A percentile compares a stretch with the other conserved stretches of the same genome.
phyloP scores from a whole-genome alignment of 2,113 vertebrate species.

The Sceloporus undulatus region DNA sequence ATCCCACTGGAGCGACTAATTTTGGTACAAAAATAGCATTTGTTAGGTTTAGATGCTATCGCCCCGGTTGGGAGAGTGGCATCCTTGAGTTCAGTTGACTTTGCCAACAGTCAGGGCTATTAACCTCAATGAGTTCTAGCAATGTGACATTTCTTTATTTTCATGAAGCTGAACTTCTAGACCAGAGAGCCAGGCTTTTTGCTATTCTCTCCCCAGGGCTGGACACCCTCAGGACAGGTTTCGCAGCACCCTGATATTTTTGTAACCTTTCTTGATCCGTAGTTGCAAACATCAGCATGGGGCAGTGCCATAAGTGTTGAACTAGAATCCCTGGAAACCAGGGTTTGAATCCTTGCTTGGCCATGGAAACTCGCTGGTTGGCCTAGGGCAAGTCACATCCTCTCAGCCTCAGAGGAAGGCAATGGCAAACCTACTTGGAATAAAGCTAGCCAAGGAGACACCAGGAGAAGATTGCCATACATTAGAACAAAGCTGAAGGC shows the following conservation, averaged over 20 bases:
- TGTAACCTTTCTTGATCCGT: neutral
- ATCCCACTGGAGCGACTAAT: neutral
- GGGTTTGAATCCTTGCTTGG: too few species aligned
- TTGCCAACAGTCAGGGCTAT: neutral
- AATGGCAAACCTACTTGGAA: too few species aligned
- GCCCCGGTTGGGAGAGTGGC: neutral
- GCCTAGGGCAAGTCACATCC: too few species aligned
- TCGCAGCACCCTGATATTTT: neutral
- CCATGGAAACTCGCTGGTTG: too few species aligned
- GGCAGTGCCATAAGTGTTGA: too few species aligned
- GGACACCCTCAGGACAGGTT: neutral
- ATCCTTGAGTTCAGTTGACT: too few species aligned
- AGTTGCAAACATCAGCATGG: too few species aligned
- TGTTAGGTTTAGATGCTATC: neutral
- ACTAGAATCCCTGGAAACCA: too few species aligned
- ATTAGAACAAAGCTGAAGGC: too few species aligned
- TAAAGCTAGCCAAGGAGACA: too few species aligned
- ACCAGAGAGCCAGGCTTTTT: neutral
- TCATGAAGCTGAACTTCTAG: neutral
- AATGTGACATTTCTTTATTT: neutral
- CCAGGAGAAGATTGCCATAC: too few species aligned
- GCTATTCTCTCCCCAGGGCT: neutral
- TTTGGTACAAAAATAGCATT: neutral
- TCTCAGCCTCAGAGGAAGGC: too few species aligned
- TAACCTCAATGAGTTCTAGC: neutral